These are phyloP conservation scores for honey bee (Apis mellifera) DNA, from an alignment of 1,140 invertebrate genomes.

Conservation along the genomic window Amel_HAv3.1 CM009933.2:11262001-11262500, in stretches of 20 bases:
- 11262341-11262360: neutral
- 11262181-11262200: neutral
- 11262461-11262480: too few relatives aligned
- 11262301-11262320: too few relatives aligned
- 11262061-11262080: constrained; percentile 80
- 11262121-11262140: constrained; percentile 13
- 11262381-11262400: too few relatives aligned
- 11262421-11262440: too few relatives aligned
- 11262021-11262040: constrained; percentile 75
- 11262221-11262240: constrained; percentile 3
- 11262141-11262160: constrained; percentile 35
- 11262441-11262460: too few relatives aligned
- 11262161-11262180: constrained; percentile 27
- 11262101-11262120: neutral
- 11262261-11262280: neutral
- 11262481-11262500: too few relatives aligned
- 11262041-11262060: constrained; percentile 81
- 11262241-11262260: neutral
- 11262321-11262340: neutral
- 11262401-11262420: too few relatives aligned
- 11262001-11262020: constrained; percentile 55
- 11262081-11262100: constrained; percentile 76
- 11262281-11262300: neutral
- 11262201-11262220: neutral
- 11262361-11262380: neutral